Evolutionary conservation across 1,140 invertebrate genomes (phyloP), one percentile per base, ranked within the genome.

Genomic region (Pygmarrhopalites habei): DNA sequence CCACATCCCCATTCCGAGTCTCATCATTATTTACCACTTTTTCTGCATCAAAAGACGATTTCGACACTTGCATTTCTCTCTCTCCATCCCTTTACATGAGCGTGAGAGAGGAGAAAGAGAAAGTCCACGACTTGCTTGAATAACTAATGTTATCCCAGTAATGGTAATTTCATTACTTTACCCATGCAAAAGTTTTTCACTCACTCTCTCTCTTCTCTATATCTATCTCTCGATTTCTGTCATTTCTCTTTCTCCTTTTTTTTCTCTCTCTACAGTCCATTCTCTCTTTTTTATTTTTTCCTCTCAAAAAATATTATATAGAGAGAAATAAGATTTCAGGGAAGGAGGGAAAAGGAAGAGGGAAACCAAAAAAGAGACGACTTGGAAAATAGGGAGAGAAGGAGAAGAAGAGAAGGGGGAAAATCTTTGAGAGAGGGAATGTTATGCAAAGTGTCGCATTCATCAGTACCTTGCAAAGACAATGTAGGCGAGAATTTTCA

Each of bases 11-110:
- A 23, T 56, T 59, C 49, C 43, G 58, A n/a, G 21, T 55, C 52
- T 67, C 65, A 67, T 70, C 68, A 70, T 70, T 65, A 70, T 70
- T 70, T 70, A 62, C 68, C 68, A 70, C 68, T 70, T 70, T 70
- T 65, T 70, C 65, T 65, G 60, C 63, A 70, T 70, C 60, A 70
- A 70, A 65, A 60, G 58, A 65, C 43, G 60, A 65, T 65, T 49
- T 47, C 58, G 39, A 60, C 64, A 57, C 58, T 57, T 60, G 43
- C 62, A 19, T 28, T 51, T 51, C 17, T 4, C 12, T 32, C 47
- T 51, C 46, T 53, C 51, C 46, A 51, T 62, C 52, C 46, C 57
- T 58, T 21, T 47, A 28, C 49, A 62, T 52, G 25, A 60, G 44
- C n/a, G n/a, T n/a, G n/a, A n/a, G n/a, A n/a, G n/a, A n/a, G n/a